Percentiles rank a stretch among this genome's conserved stretches.
phyloP scores from a whole-genome alignment of 1,140 invertebrate species.

The Hyphantria cunea region DNA sequence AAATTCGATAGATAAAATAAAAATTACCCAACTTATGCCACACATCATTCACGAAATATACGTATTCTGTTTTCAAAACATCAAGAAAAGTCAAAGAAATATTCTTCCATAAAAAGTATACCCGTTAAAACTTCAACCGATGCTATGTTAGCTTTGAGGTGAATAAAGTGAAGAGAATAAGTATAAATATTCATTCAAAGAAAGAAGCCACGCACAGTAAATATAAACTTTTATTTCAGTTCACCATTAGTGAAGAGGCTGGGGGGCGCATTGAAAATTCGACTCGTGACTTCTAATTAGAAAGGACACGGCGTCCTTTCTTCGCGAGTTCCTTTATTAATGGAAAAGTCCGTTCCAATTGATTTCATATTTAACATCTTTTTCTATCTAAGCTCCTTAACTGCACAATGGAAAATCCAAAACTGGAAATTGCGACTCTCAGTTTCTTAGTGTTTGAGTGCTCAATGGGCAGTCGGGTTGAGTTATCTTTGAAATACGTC shows the following conservation, averaged over 20 bases:
- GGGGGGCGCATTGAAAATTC: conserved; percentile 70
- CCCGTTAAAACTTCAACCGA: conserved; percentile 57
- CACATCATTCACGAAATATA: conserved; percentile 2
- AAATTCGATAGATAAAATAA: conserved; percentile 3
- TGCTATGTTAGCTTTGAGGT: conserved; percentile 54
- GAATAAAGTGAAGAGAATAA: conserved; percentile 64
- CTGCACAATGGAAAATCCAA: conserved; percentile 26
- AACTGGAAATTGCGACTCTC: conserved; percentile 23
- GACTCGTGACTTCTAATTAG: conserved; percentile 77
- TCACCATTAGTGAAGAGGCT: conserved; percentile 60
- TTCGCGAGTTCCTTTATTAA: conserved; percentile 64
- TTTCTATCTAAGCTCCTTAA: conserved; percentile 40
- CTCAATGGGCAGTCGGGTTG: conserved; percentile 42
- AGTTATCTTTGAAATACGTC: conserved; percentile 75
- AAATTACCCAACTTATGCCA: conserved; percentile 10
- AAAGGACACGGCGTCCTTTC: conserved; percentile 65
- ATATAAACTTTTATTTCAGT: conserved; percentile 79
- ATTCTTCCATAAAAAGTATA: conserved; percentile 56
- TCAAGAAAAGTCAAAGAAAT: conserved; percentile 57
- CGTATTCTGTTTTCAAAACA: conserved; percentile 47
- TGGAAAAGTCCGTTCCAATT: conserved; percentile 70
- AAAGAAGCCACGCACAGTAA: conserved; percentile 72
- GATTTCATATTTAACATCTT: conserved; percentile 71
- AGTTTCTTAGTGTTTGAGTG: conserved; percentile 5
- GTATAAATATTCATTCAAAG: conserved; percentile 75